phyloP scores from a whole-genome alignment of 2,797 vertebrate species.

The Macrochelys suwanniensis region DNA sequence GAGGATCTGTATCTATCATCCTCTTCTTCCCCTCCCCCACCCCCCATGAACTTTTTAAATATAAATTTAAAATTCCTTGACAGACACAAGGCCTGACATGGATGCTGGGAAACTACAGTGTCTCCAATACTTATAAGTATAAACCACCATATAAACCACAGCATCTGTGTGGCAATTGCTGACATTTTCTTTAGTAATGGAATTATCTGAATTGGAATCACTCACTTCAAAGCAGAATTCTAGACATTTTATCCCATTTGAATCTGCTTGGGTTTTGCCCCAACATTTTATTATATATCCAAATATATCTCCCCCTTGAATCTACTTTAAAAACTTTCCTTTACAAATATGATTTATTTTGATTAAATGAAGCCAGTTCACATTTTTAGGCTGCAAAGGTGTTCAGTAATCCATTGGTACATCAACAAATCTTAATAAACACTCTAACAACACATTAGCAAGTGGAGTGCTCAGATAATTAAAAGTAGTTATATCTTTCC shows the following conservation, averaged over 20 bases:
- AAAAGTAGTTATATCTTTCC: neutral
- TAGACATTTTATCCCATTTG: neutral
- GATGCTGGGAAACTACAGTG: too few relatives aligned
- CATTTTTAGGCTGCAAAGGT: neutral
- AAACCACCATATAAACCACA: too few relatives aligned
- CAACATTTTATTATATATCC: neutral
- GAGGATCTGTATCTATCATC: neutral
- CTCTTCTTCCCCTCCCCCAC: rapidly evolving
- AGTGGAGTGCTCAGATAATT: neutral
- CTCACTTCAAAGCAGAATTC: too few relatives aligned
- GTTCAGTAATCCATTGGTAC: neutral
- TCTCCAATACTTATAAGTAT: too few relatives aligned
- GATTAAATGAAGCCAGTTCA: neutral
- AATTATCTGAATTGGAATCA: too few relatives aligned
- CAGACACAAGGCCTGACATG: too few relatives aligned
- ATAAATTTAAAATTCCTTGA: too few relatives aligned
- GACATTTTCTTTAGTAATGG: too few relatives aligned
- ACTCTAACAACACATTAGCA: neutral
- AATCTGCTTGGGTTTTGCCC: neutral
- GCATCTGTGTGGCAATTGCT: too few relatives aligned
- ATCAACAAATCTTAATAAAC: neutral
- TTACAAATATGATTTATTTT: neutral
- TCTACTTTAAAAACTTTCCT: neutral
- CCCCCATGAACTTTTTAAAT: neutral
- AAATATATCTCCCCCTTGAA: neutral